Evolutionary conservation across 2,113 vertebrate genomes (phyloP).

Genomic region (Larimichthys polyactis): DNA sequence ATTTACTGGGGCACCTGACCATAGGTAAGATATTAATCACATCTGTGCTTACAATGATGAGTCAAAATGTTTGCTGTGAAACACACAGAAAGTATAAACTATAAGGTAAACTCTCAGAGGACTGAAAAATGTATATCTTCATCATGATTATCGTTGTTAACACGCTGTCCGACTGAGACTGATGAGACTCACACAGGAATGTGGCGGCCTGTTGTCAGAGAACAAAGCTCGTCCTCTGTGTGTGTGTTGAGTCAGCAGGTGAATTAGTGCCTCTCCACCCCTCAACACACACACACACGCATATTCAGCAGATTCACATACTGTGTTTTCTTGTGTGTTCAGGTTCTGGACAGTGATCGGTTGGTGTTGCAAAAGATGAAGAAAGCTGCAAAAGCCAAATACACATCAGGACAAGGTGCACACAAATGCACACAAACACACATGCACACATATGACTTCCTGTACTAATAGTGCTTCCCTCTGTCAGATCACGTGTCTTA

Average conservation of each 20-base stretch:
- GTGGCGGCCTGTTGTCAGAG: slow-evolving; percentile 33
- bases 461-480: background rate
- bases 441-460: background rate
- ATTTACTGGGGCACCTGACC: background rate
- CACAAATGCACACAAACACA: background rate
- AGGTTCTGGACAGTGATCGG: slow-evolving; percentile 75
- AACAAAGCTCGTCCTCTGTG: slow-evolving; percentile 57
- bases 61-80: background rate
- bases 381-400: slow-evolving; percentile 80
- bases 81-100: background rate
- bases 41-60: background rate
- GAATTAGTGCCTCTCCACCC: background rate
- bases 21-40: background rate
- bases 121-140: no score
- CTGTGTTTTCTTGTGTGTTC: slow-evolving; percentile 15
- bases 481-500: slow-evolving; percentile 72
- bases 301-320: slow-evolving; percentile 27
- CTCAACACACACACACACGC: slow-evolving; percentile 14
- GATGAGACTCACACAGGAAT: slow-evolving; percentile 43
- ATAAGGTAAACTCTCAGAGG: background rate
- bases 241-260: slow-evolving; percentile 67
- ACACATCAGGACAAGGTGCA: slow-evolving; percentile 74
- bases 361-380: slow-evolving; percentile 79
- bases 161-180: no score
- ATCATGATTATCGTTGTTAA: no score